Evolutionary conservation across 2,888 invertebrate species (phyloP), one percentile per base, ranked within the genome.

Genomic region (Chrysina gloriosa): DNA sequence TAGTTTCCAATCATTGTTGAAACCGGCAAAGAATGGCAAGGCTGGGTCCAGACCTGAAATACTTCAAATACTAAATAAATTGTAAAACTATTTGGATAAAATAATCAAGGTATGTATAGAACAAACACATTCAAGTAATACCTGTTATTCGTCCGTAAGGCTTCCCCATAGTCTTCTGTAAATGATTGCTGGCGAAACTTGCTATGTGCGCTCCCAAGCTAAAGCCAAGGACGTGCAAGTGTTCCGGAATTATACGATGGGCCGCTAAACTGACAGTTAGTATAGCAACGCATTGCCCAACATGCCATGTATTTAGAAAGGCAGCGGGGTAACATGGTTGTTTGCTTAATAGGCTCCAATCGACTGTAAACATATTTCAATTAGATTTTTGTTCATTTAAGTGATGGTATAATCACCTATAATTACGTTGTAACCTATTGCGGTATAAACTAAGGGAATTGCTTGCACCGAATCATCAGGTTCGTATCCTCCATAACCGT

Each of bases 21-120:
- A 77, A 45, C 85, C 84, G 2, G 85, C 83, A 75, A 89, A 90
- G 16, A 89, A 81, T 0, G 90, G 90, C 73, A 89, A 80, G 0
- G 90, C 90, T 3, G 90, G 90, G 79, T 90, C 90, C 39, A 90
- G 77, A 1, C 89, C 88, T 84, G 67, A 21, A 72, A 61, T 11
- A 21, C 11, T 23, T 11, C 2, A 52, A 52, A 6, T 42, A 16
- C 5, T n/a, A 11, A 42, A 42, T 7, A 14, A n/a, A n/a, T 42
- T 2, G 14, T 11, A 42, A 6, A 7, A 16, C 1, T 19, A 5
- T 14, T 19, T 21, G 2, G 2, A 21, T 19, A 3, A 0, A 14
- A 7, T 45, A 45, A 19, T 9, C 6, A 56, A 11, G 7, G 4
- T 1, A 39, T 16, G 29, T 3, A 56, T 6, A 34, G 31, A 29